Evolutionary conservation across 2,888 invertebrate genomes (phyloP).

Genomic region (Amphipoea lucens): DNA sequence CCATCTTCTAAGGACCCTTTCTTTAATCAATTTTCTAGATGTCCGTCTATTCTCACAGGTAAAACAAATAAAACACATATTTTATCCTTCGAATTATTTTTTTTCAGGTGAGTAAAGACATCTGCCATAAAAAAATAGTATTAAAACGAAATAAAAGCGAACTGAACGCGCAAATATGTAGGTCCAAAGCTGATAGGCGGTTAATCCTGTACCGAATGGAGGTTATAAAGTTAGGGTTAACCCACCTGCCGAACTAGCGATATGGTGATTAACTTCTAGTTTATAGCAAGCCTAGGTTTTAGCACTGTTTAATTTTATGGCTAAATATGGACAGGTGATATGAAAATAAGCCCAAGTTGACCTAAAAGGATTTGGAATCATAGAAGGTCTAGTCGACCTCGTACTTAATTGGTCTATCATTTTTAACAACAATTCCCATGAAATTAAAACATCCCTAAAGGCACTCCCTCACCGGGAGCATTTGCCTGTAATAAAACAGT

Average conservation of each 20-base stretch:
- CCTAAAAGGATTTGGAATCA: conserved; percentile 20
- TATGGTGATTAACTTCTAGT: conserved; percentile 34
- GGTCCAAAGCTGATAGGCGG: conserved; percentile 8
- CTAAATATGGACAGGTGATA: neutral
- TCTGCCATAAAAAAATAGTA: conserved; percentile 17
- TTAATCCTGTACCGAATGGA: conserved; percentile 27
- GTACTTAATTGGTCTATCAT: neutral
- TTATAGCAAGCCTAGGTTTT: conserved; percentile 19
- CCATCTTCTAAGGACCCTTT: too few relatives aligned
- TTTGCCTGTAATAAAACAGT: neutral
- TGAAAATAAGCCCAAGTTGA: neutral
- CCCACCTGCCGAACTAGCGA: conserved; percentile 39
- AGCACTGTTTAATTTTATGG: conserved; percentile 3
- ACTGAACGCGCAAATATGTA: neutral
- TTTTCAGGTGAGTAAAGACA: conserved; percentile 5
- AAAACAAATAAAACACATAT: neutral
- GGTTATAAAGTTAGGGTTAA: conserved; percentile 21
- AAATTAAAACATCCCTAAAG: neutral
- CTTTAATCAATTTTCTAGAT: too few relatives aligned
- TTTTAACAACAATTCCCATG: neutral
- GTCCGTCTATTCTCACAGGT: too few relatives aligned
- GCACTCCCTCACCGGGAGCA: neutral
- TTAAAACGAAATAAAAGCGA: conserved; percentile 14
- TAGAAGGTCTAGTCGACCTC: neutral
- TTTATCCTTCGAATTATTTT: neutral